A percentile compares a stretch with the other conserved stretches of the same genome.
These are phyloP conservation scores for Ormyrus nitidulus DNA, from an alignment of 2,888 invertebrate genomes.

Conservation along the genomic window DNA sequence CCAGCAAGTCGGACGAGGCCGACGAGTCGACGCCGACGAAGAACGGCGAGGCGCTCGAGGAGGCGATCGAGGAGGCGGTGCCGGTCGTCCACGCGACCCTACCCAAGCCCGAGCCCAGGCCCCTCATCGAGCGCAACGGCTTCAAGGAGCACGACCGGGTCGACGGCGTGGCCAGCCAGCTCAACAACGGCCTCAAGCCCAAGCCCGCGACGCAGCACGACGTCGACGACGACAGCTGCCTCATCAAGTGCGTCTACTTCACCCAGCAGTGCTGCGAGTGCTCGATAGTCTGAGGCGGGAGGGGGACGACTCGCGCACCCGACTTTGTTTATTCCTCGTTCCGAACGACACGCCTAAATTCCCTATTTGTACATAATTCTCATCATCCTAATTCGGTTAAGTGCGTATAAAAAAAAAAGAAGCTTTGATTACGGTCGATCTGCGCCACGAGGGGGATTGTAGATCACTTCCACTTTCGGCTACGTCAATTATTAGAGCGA, in stretches of 20 bases:
- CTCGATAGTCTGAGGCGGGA: conserved; percentile 71
- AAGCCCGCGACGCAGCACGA: conserved; percentile 66
- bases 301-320: no score
- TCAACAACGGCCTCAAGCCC: conserved; percentile 34
- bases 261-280: conserved; percentile 82
- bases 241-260: conserved; percentile 80
- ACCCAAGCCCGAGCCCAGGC: conserved; percentile 66
- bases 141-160: conserved; percentile 58
- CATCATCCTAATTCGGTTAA: no score
- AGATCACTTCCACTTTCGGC: no score
- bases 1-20: conserved; percentile 27
- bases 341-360: no score
- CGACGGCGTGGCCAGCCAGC: conserved; percentile 20
- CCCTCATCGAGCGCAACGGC: conserved; percentile 69
- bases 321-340: no score
- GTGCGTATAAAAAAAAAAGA: no score
- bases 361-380: no score
- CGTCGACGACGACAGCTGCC: conserved; percentile 79
- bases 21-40: conserved; percentile 14
- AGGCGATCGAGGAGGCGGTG: conserved; percentile 67
- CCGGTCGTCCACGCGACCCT: conserved; percentile 64
- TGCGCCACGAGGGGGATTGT: no score
- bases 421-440: no score
- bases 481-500: no score
- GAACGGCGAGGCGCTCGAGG: conserved; percentile 52